phyloP scores from a whole-genome alignment of 2,888 invertebrate species.

The Morpho helenor region DNA sequence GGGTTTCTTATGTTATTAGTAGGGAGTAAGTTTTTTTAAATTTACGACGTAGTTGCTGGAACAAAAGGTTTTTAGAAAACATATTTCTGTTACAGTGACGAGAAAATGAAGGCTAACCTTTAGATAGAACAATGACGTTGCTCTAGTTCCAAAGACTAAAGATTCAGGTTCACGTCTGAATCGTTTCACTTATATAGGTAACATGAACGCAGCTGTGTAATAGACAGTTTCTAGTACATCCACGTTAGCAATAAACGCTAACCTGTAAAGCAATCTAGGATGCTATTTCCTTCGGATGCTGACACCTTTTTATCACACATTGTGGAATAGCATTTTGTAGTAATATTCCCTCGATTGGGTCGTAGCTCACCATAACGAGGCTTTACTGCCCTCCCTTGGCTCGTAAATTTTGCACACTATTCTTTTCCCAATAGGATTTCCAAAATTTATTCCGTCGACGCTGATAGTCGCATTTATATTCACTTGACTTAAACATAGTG shows the following conservation, averaged over 20 bases:
- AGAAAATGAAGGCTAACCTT: too few species aligned
- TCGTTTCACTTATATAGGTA: too few species aligned
- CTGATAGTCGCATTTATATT: conserved; percentile 45
- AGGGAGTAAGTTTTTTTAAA: too few species aligned
- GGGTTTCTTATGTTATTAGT: too few species aligned
- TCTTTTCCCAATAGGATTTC: conserved; percentile 68
- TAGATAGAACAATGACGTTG: too few species aligned
- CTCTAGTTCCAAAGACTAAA: too few species aligned
- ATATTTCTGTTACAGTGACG: too few species aligned
- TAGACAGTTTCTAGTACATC: too few species aligned
- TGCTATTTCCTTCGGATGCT: neutral
- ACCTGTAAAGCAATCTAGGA: neutral
- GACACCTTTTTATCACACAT: conserved; percentile 21
- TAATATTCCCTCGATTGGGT: conserved; percentile 55
- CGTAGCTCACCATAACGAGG: conserved; percentile 72
- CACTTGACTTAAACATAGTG: conserved; percentile 31
- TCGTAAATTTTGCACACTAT: conserved; percentile 72
- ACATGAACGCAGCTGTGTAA: too few species aligned
- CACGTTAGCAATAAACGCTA: neutral
- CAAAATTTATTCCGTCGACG: conserved; percentile 62
- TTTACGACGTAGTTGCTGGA: too few species aligned
- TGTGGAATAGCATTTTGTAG: conserved; percentile 27
- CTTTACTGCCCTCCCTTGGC: conserved; percentile 64
- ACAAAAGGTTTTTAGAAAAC: too few species aligned
- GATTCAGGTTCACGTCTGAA: too few species aligned